Conservation (phyloP, 2,797 vertebrate genomes). For the Rhadinocentrus ornatus region DNA sequence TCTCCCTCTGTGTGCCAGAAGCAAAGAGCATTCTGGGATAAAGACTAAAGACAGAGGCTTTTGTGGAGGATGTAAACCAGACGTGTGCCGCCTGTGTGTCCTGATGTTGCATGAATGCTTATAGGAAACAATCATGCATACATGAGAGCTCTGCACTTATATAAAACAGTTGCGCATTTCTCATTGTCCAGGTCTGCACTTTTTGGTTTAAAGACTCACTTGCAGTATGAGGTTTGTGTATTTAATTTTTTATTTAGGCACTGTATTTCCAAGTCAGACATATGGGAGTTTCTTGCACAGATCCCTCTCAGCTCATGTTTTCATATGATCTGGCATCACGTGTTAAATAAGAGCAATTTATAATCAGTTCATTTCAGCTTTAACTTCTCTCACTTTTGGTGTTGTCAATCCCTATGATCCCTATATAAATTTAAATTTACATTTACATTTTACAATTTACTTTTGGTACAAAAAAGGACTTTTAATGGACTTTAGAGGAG, state of each 20-base stretch:
- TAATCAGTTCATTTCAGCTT: conserved; percentile 10
- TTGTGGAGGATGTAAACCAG: conserved; percentile 73
- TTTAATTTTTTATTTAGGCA: conserved; percentile 50
- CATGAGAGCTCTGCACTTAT: conserved; percentile 51
- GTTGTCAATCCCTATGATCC: conserved; percentile 7
- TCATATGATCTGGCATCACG: conserved; percentile 14
- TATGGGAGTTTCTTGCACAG: conserved; percentile 20
- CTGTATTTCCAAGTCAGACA: conserved; percentile 38
- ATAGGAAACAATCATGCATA: conserved; percentile 68
- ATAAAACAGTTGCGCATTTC: conserved; percentile 63
- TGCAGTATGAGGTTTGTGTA: conserved; percentile 45
- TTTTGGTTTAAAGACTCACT: conserved; percentile 68
- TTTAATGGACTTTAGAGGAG: conserved; percentile 29
- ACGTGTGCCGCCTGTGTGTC: conserved; percentile 72
- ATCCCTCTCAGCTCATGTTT: conserved; percentile 8
- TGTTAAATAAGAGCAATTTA: conserved; percentile 11
- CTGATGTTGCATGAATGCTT: conserved; percentile 62
- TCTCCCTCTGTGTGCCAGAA: conserved; percentile 64
- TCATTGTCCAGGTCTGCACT: conserved; percentile 68
- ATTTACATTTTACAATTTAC: no score
- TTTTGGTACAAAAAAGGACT: conserved; percentile 28
- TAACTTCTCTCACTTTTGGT: neutral
- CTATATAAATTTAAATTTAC: conserved; percentile 8
- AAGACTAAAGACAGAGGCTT: conserved; percentile 65
- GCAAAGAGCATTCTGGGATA: conserved; percentile 73